Percentiles rank a stretch among this genome's conserved stretches.
phyloP scores from a whole-genome alignment of 2,797 vertebrate species.

The Rhincodon typus region DNA sequence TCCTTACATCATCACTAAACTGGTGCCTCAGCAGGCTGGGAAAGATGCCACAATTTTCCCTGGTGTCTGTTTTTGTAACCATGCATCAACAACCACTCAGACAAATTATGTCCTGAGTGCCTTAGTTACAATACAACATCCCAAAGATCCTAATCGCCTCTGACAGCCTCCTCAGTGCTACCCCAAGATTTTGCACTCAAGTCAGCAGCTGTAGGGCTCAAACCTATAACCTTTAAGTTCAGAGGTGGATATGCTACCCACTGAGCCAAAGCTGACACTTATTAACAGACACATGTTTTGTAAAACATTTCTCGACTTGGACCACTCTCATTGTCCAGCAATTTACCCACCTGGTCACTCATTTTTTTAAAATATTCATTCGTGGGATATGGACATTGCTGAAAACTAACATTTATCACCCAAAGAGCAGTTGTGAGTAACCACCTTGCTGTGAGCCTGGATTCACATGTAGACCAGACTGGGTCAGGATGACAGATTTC shows the following conservation, averaged over 20 bases:
- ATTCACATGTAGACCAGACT: no score
- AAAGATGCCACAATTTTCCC: neutral
- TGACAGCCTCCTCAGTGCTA: neutral
- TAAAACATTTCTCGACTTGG: no score
- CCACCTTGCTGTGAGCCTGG: no score
- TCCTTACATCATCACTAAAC: neutral
- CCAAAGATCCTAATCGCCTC: neutral
- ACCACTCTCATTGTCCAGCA: neutral
- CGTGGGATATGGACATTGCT: no score
- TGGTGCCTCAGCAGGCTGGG: neutral
- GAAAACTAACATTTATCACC: no score
- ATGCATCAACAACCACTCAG: neutral
- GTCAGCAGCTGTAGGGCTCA: neutral
- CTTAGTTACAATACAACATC: neutral
- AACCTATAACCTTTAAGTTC: neutral
- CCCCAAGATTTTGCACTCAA: neutral
- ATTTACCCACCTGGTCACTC: neutral
- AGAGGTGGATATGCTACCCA: neutral
- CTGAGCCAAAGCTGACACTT: neutral
- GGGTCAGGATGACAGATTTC: no score
- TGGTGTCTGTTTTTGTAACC: neutral
- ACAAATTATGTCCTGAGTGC: neutral
- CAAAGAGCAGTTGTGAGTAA: no score
- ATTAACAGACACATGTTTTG: no score
- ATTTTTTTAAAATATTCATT: no score